phyloP scores from a whole-genome alignment of 2,797 vertebrate species.

The Glyptemys insculpta region DNA sequence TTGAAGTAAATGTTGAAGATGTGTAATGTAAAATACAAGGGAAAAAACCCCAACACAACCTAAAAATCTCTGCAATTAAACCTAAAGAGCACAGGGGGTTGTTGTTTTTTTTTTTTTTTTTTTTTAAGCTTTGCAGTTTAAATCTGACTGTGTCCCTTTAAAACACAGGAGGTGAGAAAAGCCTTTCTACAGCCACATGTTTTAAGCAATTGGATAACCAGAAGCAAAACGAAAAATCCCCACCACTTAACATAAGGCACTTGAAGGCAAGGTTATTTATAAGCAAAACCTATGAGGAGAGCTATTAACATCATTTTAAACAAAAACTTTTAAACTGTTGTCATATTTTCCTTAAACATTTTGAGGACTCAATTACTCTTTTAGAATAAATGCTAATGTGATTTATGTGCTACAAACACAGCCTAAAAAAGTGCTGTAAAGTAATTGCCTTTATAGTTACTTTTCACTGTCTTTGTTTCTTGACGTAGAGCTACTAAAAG shows the following conservation, averaged over 20 bases:
- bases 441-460: background rate
- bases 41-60: background rate
- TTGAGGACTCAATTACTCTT: slow-evolving; percentile 40
- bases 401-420: background rate
- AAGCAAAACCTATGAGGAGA: slow-evolving; percentile 54
- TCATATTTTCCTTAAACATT: slow-evolving; percentile 64
- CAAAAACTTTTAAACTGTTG: slow-evolving; percentile 55
- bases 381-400: slow-evolving; percentile 8
- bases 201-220: background rate
- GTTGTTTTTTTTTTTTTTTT: background rate
- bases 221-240: slow-evolving; percentile 13
- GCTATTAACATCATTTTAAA: slow-evolving; percentile 52
- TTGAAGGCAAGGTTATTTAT: slow-evolving; percentile 50
- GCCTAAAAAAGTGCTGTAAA: fast-evolving
- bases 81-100: background rate
- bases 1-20: background rate
- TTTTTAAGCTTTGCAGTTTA: background rate
- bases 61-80: background rate
- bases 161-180: background rate
- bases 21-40: background rate
- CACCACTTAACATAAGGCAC: background rate
- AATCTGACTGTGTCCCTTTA: background rate
- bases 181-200: background rate
- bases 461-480: background rate
- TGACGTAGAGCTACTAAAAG: background rate